Evolutionary conservation across 2,113 vertebrate species (phyloP).

Genomic region (Solenodon paradoxus): DNA sequence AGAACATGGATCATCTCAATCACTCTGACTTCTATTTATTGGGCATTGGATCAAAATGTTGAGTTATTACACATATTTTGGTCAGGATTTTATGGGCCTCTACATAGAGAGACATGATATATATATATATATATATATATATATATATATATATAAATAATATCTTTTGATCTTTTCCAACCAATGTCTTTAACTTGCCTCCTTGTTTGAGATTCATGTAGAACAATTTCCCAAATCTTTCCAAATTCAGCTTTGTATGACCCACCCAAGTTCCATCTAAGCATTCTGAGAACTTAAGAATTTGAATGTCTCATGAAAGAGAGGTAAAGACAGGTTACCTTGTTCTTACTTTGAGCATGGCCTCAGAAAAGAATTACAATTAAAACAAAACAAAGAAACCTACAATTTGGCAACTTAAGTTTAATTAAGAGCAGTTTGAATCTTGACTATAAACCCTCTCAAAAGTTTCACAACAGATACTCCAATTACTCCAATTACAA

Average conservation of each 20-base stretch:
- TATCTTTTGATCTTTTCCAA: slow-evolving; percentile 7
- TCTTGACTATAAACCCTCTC: background rate
- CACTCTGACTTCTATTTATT: background rate
- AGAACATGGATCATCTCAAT: background rate
- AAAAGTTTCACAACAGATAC: background rate
- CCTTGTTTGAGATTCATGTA: slow-evolving; percentile 30
- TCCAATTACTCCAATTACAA: background rate
- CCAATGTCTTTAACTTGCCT: slow-evolving; percentile 9
- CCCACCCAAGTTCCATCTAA: background rate
- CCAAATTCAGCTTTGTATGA: slow-evolving; percentile 15
- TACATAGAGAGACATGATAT: background rate
- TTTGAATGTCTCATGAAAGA: background rate
- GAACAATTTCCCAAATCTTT: slow-evolving; percentile 12
- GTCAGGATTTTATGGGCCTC: background rate
- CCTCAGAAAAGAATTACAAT: background rate
- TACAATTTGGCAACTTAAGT: background rate
- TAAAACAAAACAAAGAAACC: background rate
- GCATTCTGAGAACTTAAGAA: background rate
- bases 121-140: background rate
- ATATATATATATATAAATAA: background rate
- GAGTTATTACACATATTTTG: background rate
- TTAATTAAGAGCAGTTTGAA: background rate
- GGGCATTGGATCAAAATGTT: background rate
- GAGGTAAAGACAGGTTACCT: background rate
- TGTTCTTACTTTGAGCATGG: background rate